A percentile compares a stretch with the other conserved stretches of the same genome.
These are phyloP conservation scores for Intellagama lesueurii DNA, from an alignment of 2,797 vertebrate species.

Conservation along the genomic window DNA sequence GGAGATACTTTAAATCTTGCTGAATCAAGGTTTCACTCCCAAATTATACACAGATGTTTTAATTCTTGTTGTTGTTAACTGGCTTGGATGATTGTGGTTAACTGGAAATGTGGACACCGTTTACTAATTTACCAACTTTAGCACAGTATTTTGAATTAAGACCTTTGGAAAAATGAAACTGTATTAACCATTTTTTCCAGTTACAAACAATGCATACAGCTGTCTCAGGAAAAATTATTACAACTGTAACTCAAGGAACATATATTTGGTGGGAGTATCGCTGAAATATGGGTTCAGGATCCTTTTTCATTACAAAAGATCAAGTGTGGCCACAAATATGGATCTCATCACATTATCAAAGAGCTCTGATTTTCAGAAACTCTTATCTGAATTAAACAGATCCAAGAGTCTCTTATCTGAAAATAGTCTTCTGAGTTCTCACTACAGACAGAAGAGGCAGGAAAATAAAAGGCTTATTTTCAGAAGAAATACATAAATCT, in stretches of 20 bases:
- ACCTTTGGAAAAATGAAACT: neutral
- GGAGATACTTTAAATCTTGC: neutral
- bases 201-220: neutral
- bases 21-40: neutral
- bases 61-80: neutral
- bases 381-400: slow-evolving; percentile 73
- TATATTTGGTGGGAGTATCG: too few species aligned
- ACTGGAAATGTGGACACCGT: neutral
- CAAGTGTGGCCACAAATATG: slow-evolving; percentile 44
- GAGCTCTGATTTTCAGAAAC: slow-evolving; percentile 67
- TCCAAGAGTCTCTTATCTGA: slow-evolving; percentile 69
- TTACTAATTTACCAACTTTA: neutral
- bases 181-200: neutral
- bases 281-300: too few species aligned
- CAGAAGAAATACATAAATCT: slow-evolving; percentile 73
- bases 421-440: slow-evolving; percentile 72
- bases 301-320: slow-evolving; percentile 47
- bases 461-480: slow-evolving; percentile 71
- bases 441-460: slow-evolving; percentile 58
- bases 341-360: slow-evolving; percentile 54
- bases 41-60: neutral
- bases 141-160: neutral
- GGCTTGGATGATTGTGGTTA: neutral
- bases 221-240: neutral
- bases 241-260: too few species aligned